Evolutionary conservation across 1,140 invertebrate genomes (phyloP).

Genomic region (Drosophila tropicalis): DNA sequence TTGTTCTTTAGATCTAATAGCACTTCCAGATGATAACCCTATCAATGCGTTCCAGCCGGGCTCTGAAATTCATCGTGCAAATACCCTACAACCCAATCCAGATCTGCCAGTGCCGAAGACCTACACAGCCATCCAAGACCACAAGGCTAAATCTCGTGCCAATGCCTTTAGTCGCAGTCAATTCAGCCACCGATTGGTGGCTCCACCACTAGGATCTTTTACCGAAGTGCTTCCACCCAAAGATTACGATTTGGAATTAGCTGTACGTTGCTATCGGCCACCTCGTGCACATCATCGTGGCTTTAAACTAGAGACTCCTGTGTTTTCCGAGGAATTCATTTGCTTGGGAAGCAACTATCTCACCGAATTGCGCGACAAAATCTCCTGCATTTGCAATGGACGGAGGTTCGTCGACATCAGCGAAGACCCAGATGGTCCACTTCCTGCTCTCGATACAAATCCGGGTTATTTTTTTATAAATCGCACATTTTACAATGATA

Average conservation of each 20-base stretch:
- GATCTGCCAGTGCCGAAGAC: conserved; percentile 41
- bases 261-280: conserved; percentile 83
- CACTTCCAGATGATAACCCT: conserved; percentile 43
- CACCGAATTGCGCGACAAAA: conserved; percentile 87
- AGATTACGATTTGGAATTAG: conserved; percentile 81
- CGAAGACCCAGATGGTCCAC: conserved; percentile 84
- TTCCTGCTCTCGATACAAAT: conserved; percentile 83
- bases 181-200: conserved; percentile 43
- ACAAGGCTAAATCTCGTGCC: conserved; percentile 39
- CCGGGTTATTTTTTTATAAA: conserved; percentile 91
- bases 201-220: not conserved
- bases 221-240: conserved; percentile 30
- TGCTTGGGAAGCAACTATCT: conserved; percentile 87
- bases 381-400: conserved; percentile 88
- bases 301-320: conserved; percentile 76
- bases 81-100: conserved; percentile 3
- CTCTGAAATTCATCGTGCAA: conserved; percentile 32
- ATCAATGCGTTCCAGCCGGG: conserved; percentile 45
- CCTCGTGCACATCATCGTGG: conserved; percentile 62
- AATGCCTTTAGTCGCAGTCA: conserved; percentile 52
- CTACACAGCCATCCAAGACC: conserved; percentile 31
- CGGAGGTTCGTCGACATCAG: conserved; percentile 87
- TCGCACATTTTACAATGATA: conserved; percentile 91
- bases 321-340: conserved; percentile 85
- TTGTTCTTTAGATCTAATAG: conserved; percentile 51